phyloP scores from a whole-genome alignment of 2,888 invertebrate genomes.

The Mystacides longicornis region DNA sequence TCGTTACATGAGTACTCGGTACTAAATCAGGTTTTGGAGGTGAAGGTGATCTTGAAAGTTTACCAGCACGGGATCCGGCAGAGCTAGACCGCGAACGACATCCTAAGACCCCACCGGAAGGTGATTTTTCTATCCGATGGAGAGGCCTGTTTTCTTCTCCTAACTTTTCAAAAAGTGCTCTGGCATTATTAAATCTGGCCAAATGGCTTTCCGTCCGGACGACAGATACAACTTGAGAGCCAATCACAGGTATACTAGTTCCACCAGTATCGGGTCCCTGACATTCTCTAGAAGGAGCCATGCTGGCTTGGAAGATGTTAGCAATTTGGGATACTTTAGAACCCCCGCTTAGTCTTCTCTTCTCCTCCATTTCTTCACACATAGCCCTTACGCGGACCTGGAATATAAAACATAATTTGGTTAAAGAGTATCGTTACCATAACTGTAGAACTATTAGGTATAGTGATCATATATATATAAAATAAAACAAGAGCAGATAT shows the following conservation, averaged over 20 bases:
- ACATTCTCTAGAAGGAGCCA: slow-evolving; percentile 50
- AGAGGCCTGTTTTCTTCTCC: slow-evolving; percentile 62
- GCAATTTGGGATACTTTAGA: slow-evolving; percentile 88
- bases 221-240: slow-evolving; percentile 53
- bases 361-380: slow-evolving; percentile 58
- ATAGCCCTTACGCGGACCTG: slow-evolving; percentile 48
- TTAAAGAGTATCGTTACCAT: no score
- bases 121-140: slow-evolving; percentile 52
- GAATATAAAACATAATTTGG: no score
- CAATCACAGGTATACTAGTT: slow-evolving; percentile 32
- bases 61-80: slow-evolving; percentile 55
- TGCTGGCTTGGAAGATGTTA: slow-evolving; percentile 73
- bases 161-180: slow-evolving; percentile 85
- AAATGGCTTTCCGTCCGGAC: slow-evolving; percentile 84
- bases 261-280: slow-evolving; percentile 36
- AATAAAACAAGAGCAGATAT: no score
- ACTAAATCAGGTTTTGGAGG: slow-evolving; percentile 47
- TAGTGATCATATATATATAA: no score
- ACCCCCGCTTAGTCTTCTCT: slow-evolving; percentile 57
- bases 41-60: slow-evolving; percentile 35
- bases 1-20: slow-evolving; percentile 41
- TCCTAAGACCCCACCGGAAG: slow-evolving; percentile 48
- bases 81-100: slow-evolving; percentile 60
- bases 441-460: no score
- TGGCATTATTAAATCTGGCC: slow-evolving; percentile 84